Evolutionary conservation across 2,888 invertebrate species (phyloP).

Genomic region (Perithous albicinctus): DNA sequence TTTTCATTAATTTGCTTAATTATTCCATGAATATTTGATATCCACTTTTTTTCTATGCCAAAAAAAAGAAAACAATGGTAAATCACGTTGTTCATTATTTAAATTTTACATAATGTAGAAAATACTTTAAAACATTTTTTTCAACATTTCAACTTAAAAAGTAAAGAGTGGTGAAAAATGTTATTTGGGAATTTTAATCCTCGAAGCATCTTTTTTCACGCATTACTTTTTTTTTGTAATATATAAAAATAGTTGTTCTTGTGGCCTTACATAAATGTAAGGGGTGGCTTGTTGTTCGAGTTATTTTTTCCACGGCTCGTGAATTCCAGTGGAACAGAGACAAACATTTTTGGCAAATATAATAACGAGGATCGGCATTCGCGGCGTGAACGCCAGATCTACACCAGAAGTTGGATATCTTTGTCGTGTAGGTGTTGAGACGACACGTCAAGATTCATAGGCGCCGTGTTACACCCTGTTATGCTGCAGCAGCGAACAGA

Average conservation of each 20-base stretch:
- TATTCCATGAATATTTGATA: too few relatives aligned
- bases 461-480: slow-evolving; percentile 68
- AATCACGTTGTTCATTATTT: too few relatives aligned
- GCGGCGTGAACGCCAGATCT: slow-evolving; percentile 1
- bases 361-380: background rate
- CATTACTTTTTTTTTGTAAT: background rate
- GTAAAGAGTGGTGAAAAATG: too few relatives aligned
- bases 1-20: too few relatives aligned
- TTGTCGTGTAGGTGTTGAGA: slow-evolving; percentile 76
- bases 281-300: background rate
- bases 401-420: slow-evolving; percentile 23
- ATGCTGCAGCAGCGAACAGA: slow-evolving; percentile 71
- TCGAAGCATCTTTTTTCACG: background rate
- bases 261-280: background rate
- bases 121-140: too few relatives aligned
- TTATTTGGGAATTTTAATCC: too few relatives aligned
- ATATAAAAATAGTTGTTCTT: background rate
- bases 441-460: slow-evolving; percentile 71
- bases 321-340: background rate
- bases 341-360: slow-evolving; percentile 8
- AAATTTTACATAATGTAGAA: too few relatives aligned
- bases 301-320: slow-evolving; percentile 1
- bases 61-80: too few relatives aligned
- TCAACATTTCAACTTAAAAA: too few relatives aligned
- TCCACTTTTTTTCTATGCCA: too few relatives aligned